These are phyloP conservation scores for Papilio polyxenes DNA, from an alignment of 1,140 invertebrate genomes.

Conservation along the genomic window DNA sequence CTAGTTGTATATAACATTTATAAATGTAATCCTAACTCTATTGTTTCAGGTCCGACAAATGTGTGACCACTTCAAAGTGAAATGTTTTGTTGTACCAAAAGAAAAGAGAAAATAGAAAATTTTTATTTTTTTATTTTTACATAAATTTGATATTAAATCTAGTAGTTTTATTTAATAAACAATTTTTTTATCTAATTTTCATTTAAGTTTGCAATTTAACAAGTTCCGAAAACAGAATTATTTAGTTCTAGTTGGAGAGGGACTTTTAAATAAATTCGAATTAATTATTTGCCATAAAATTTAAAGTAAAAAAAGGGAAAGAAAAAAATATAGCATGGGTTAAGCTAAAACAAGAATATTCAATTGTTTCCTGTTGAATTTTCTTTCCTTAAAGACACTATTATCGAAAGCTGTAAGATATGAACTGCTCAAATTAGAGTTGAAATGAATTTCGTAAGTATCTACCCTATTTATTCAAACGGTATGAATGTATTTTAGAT, in stretches of 20 bases:
- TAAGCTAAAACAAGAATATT: too few species aligned
- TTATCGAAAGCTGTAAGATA: neutral
- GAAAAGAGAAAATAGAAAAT: constrained; percentile 54
- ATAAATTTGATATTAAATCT: constrained; percentile 10
- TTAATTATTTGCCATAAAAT: neutral
- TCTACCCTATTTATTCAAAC: neutral
- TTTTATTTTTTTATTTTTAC: neutral
- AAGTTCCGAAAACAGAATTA: neutral
- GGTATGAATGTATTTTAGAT: neutral
- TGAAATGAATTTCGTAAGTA: neutral
- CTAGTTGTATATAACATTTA: neutral
- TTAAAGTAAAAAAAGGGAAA: neutral
- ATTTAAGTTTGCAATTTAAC: too few species aligned
- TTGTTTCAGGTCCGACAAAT: constrained; percentile 68
- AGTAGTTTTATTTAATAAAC: neutral
- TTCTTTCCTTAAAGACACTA: neutral
- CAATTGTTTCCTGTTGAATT: neutral
- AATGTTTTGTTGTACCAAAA: constrained; percentile 65
- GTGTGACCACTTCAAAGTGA: constrained; percentile 60
- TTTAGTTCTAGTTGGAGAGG: too few species aligned
- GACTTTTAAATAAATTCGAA: too few species aligned
- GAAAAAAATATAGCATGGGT: too few species aligned
- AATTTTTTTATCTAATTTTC: too few species aligned
- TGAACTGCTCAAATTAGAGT: too few species aligned
- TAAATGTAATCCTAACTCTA: constrained; percentile 12